Base-by-base conservation (phyloP, 2,888 invertebrate species). In the Alitta virens region DNA sequence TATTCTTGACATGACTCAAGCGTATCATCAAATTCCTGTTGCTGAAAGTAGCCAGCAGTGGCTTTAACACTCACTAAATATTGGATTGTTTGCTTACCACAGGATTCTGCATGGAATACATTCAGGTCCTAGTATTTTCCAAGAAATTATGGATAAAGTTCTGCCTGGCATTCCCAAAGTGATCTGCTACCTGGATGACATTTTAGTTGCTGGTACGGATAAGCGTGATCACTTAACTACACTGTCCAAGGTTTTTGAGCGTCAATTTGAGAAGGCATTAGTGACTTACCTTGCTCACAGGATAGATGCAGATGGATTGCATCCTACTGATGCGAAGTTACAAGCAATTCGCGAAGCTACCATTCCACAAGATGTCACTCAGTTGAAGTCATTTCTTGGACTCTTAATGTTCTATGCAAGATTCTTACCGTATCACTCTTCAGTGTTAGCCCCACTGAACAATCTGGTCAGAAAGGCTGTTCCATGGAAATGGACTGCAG, bases 381-480 rank as follows among this genome's bases (percentile, higher is more conserved):
- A 55, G 18, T 23, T 55, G 38, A 7, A 38, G 55, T 33, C 55
- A n/a, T 55, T 55, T 16, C 21, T 55, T n/a, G 27, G 55, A 33
- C 18, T 55, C 2, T 18, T 33, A 18, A 33, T 33, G 12, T 55
- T 33, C n/a, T 55, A 55, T 38, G 16, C 21, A 12, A 16, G 33
- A 1, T 55, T 55, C 55, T 5, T 55, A 24, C 38, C 27, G 9
- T 16, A 55, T 23, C 9, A 33, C 1, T 7, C 27, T 2, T 33
- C 55, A 7, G 42, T 40, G n/a, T 24, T 55, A 1, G 38, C 14
- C 7, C 55, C 38, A 7, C 38, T 55, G 18, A n/a, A 55, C 38
- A 12, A 38, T 21, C n/a, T 55, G 12, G 18, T 55, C 2, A 1
- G 16, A 2, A 1, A 38, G 7, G 55, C 16, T n/a, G 21, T 7